phyloP scores from a whole-genome alignment of 2,888 invertebrate species.

The Drosophila conformis region DNA sequence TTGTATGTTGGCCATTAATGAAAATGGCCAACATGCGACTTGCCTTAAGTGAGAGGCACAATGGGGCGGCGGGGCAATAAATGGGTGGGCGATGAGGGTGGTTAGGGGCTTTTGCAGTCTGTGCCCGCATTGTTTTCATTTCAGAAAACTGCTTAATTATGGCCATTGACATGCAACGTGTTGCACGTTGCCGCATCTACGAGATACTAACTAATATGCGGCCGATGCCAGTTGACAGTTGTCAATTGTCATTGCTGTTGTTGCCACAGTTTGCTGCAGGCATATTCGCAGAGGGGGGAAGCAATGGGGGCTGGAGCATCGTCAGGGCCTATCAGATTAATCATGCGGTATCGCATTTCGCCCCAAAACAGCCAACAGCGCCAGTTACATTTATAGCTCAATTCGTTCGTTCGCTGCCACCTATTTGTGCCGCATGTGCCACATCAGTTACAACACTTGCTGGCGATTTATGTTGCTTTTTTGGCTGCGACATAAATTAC shows the following conservation, averaged over 20 bases:
- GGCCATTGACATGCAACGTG: constrained; percentile 81
- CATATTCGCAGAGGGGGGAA: background rate
- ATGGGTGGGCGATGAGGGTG: no score
- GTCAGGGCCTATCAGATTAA: constrained; percentile 72
- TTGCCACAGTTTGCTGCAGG: background rate
- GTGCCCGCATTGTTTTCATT: constrained; percentile 77
- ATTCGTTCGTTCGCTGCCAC: constrained; percentile 44
- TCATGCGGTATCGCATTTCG: constrained; percentile 78
- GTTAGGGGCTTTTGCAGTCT: constrained; percentile 5
- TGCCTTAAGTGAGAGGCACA: constrained; percentile 1
- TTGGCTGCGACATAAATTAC: constrained; percentile 75
- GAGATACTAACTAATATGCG: constrained; percentile 71
- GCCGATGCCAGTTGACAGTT: constrained; percentile 1
- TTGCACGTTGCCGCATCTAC: constrained; percentile 55
- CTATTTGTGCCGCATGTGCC: constrained; percentile 39
- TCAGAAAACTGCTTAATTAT: constrained; percentile 75
- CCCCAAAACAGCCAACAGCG: constrained; percentile 43
- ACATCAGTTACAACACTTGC: constrained; percentile 44
- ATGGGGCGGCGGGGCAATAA: background rate
- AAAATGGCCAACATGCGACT: constrained; percentile 71
- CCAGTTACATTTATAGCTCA: constrained; percentile 75
- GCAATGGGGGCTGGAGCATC: background rate
- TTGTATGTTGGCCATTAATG: constrained; percentile 71
- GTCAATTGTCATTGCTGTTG: constrained; percentile 18
- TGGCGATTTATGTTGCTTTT: constrained; percentile 69